Evolutionary conservation across 2,113 vertebrate genomes (phyloP).

Genomic region (Colossoma macropomum): DNA sequence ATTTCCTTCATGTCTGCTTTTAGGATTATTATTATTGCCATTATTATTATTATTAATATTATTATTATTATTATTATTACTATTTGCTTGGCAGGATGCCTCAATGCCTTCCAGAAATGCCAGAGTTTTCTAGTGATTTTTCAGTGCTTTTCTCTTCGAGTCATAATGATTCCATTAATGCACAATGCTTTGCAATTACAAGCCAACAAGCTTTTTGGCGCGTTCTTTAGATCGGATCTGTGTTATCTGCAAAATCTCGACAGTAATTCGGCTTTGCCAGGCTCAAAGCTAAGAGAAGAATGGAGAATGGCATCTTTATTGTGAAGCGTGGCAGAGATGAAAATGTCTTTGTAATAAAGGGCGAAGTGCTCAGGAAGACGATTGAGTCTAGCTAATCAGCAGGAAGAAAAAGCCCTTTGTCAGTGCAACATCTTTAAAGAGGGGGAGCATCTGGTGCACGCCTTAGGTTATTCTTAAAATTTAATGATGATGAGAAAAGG

Average conservation of each 20-base stretch:
- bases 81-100: background rate
- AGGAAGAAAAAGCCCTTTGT: constrained; percentile 37
- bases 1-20: background rate
- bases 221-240: background rate
- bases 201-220: background rate
- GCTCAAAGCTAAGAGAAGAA: background rate
- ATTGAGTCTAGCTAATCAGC: constrained; percentile 26
- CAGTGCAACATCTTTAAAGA: constrained; percentile 12
- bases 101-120: background rate
- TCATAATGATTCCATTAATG: background rate
- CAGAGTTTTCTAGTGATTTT: background rate
- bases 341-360: constrained; percentile 50
- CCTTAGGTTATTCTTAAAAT: constrained; percentile 57
- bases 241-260: background rate
- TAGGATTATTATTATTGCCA: constrained; percentile 18
- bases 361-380: constrained; percentile 42
- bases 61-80: constrained; percentile 19
- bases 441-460: constrained; percentile 45
- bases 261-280: background rate
- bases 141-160: too few relatives aligned
- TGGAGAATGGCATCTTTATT: background rate
- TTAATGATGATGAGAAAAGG: constrained; percentile 49
- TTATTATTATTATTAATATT: background rate
- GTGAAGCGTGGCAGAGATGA: constrained; percentile 16
- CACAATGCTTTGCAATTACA: background rate